A percentile compares a stretch with the other conserved stretches of the same genome.
Evolutionary conservation across 2,113 vertebrate species (phyloP).

Genomic region (Piliocolobus tephrosceles): DNA sequence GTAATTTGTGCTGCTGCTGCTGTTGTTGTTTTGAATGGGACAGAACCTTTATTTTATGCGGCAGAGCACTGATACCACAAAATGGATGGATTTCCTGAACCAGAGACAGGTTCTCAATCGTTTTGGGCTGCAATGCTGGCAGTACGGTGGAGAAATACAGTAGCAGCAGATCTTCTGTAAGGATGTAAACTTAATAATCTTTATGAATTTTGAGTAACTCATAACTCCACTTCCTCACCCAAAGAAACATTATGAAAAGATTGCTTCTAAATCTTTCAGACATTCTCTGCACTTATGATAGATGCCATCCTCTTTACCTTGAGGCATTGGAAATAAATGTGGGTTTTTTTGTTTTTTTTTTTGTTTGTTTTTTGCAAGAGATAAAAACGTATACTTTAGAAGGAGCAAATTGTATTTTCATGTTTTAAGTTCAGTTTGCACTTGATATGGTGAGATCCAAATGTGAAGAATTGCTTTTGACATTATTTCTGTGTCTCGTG

Average conservation of each 20-base stretch:
- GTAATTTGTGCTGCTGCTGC: conserved; percentile 15
- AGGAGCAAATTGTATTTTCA: conserved; percentile 83
- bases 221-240: conserved; percentile 74
- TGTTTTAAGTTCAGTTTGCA: conserved; percentile 81
- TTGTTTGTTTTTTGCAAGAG: conserved; percentile 72
- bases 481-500: conserved; percentile 73
- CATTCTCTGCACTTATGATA: conserved; percentile 75
- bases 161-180: conserved; percentile 61
- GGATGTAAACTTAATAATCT: conserved; percentile 83
- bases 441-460: conserved; percentile 76
- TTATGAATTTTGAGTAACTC: conserved; percentile 84
- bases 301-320: conserved; percentile 81
- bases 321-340: conserved; percentile 75
- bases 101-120: conserved; percentile 68
- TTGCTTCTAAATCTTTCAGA: conserved; percentile 82
- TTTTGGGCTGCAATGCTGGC: conserved; percentile 51
- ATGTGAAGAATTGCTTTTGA: conserved; percentile 82
- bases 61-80: conserved; percentile 59
- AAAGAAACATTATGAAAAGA: conserved; percentile 82
- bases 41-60: conserved; percentile 68
- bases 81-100: conserved; percentile 73
- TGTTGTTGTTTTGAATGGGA: conserved; percentile 28
- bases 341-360: conserved; percentile 34
- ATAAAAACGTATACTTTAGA: conserved; percentile 79
- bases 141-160: conserved; percentile 55